Conservation (phyloP, 1,140 invertebrate genomes). For the Frieseomelitta varia region DNA sequence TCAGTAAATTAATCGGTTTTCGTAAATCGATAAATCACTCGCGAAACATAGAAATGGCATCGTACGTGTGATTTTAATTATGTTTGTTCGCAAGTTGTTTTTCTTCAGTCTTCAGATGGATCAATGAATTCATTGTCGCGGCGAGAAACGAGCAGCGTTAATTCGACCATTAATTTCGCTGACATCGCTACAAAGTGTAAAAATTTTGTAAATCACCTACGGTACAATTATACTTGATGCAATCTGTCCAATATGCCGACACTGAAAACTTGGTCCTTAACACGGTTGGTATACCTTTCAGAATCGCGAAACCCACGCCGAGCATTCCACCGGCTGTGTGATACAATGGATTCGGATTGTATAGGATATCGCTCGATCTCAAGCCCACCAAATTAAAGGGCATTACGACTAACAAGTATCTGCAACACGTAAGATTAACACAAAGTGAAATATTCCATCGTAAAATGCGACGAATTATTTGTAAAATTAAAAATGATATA, state of each 20-base stretch:
- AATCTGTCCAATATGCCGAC: constrained; percentile 89
- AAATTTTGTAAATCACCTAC: constrained; percentile 78
- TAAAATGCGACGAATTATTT: background rate
- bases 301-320: constrained; percentile 85
- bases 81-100: background rate
- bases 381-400: constrained; percentile 79
- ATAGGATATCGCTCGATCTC: constrained; percentile 80
- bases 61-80: background rate
- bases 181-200: constrained; percentile 4
- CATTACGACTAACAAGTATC: constrained; percentile 78
- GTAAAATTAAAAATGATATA: background rate
- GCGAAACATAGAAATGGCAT: background rate
- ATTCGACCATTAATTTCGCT: background rate
- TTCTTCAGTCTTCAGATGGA: background rate
- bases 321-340: constrained; percentile 87
- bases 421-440: constrained; percentile 58
- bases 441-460: no score
- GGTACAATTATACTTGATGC: constrained; percentile 88
- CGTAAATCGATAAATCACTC: no score
- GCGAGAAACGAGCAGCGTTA: background rate
- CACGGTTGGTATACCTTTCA: constrained; percentile 85
- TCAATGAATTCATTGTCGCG: background rate
- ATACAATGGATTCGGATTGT: constrained; percentile 87
- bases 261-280: constrained; percentile 90
- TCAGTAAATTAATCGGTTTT: background rate